These are phyloP conservation scores for Myotis pilosus DNA, from an alignment of 2,797 vertebrate species.

Conservation along the genomic window DNA sequence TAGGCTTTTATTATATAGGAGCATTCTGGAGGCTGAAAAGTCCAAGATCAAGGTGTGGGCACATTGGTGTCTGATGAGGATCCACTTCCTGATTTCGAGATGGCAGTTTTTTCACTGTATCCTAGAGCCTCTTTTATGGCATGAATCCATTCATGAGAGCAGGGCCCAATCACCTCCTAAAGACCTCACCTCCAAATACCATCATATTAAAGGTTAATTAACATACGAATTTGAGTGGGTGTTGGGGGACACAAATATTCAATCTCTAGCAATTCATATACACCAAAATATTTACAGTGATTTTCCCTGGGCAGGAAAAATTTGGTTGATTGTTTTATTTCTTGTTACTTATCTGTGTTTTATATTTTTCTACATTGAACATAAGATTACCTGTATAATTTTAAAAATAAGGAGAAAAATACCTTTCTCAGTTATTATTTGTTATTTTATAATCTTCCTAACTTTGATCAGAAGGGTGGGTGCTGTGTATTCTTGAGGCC, in stretches of 20 bases:
- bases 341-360: background rate
- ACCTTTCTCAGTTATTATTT: background rate
- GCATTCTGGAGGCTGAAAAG: background rate
- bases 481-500: constrained; percentile 43
- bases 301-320: background rate
- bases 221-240: background rate
- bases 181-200: background rate
- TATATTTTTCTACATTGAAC: background rate
- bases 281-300: background rate
- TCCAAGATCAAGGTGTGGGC: background rate
- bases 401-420: background rate
- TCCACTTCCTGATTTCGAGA: background rate
- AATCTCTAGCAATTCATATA: background rate
- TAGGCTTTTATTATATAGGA: too few species aligned
- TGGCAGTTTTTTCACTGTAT: background rate
- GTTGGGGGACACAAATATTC: background rate
- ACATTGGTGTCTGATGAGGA: background rate
- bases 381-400: background rate
- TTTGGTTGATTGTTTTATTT: background rate
- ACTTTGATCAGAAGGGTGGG: background rate
- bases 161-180: background rate
- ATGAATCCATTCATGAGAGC: background rate
- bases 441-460: constrained; percentile 12
- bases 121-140: background rate
- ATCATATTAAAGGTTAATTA: background rate